phyloP scores from a whole-genome alignment of 2,888 invertebrate genomes.

The Peribatodes rhomboidaria region DNA sequence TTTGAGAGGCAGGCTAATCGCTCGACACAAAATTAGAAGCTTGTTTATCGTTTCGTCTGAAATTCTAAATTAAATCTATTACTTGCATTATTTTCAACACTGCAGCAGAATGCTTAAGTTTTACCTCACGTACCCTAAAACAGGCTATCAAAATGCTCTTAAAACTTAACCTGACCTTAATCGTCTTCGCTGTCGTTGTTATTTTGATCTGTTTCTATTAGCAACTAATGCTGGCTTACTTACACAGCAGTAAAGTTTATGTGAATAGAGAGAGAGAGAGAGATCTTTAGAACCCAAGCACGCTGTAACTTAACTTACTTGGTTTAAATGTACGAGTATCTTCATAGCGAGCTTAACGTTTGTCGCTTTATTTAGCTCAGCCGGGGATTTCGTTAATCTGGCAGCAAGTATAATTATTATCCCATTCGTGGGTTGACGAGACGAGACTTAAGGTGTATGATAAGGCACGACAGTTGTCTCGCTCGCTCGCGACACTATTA shows the following conservation, averaged over 20 bases:
- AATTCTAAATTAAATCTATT: too few relatives aligned
- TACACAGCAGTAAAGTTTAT: constrained; percentile 2
- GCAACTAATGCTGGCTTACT: neutral
- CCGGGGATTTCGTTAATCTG: constrained; percentile 16
- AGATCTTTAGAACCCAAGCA: constrained; percentile 3
- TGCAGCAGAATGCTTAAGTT: too few relatives aligned
- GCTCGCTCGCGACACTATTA: too few relatives aligned
- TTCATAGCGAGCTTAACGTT: constrained; percentile 13
- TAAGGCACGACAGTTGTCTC: too few relatives aligned
- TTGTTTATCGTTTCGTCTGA: too few relatives aligned
- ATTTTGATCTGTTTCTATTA: neutral
- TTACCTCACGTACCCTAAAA: too few relatives aligned
- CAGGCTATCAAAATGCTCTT: too few relatives aligned
- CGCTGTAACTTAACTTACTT: neutral
- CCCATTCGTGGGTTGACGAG: neutral
- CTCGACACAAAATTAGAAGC: too few relatives aligned
- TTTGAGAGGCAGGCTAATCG: too few relatives aligned
- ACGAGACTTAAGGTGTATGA: neutral
- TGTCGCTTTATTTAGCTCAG: constrained; percentile 20
- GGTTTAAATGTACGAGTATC: constrained; percentile 14
- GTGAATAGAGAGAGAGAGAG: constrained; percentile 5
- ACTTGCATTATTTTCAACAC: too few relatives aligned
- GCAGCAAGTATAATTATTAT: constrained; percentile 17
- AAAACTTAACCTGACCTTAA: too few relatives aligned
- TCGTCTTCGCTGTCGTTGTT: neutral